These are phyloP conservation scores for Campopleginae sp. DNA, from an alignment of 2,888 invertebrate genomes.

Conservation along the genomic window DNA sequence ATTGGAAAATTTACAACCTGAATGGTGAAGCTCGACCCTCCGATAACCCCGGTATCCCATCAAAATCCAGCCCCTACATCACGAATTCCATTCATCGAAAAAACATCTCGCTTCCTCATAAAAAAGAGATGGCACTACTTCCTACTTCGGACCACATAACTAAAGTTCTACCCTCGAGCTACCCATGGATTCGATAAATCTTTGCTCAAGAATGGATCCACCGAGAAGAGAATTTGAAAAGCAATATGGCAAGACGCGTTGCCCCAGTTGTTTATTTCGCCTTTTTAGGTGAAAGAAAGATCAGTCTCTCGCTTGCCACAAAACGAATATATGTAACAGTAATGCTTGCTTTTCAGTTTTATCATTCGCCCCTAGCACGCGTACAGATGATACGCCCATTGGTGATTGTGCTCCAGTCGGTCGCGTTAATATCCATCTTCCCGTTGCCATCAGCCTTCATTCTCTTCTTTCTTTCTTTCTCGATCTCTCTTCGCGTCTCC, in stretches of 20 bases:
- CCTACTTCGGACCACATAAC: conserved; percentile 24
- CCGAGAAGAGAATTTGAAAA: conserved; percentile 18
- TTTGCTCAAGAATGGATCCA: conserved; percentile 33
- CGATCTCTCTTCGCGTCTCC: conserved; percentile 72
- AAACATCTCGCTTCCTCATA: conserved; percentile 7
- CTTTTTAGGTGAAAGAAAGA: conserved; percentile 45
- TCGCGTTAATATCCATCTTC: conserved; percentile 76
- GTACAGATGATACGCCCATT: conserved; percentile 72
- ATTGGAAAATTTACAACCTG: not conserved
- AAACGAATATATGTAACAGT: conserved; percentile 49
- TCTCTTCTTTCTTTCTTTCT: conserved; percentile 72
- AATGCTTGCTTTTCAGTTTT: conserved; percentile 44
- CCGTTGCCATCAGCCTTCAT: conserved; percentile 27
- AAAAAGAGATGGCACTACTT: not conserved
- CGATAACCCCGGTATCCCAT: not conserved
- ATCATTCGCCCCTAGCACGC: conserved; percentile 57
- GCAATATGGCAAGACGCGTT: conserved; percentile 23
- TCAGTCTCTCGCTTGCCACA: conserved; percentile 36
- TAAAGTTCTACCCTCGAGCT: conserved; percentile 10
- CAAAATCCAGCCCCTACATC: conserved; percentile 17
- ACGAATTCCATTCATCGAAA: conserved; percentile 6
- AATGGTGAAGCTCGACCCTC: not conserved
- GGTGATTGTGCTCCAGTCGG: conserved; percentile 71
- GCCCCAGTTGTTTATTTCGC: conserved; percentile 11
- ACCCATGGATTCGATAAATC: conserved; percentile 54